These are phyloP conservation scores for Egretta garzetta DNA, from an alignment of 2,113 vertebrate species.

Conservation along the genomic window DNA sequence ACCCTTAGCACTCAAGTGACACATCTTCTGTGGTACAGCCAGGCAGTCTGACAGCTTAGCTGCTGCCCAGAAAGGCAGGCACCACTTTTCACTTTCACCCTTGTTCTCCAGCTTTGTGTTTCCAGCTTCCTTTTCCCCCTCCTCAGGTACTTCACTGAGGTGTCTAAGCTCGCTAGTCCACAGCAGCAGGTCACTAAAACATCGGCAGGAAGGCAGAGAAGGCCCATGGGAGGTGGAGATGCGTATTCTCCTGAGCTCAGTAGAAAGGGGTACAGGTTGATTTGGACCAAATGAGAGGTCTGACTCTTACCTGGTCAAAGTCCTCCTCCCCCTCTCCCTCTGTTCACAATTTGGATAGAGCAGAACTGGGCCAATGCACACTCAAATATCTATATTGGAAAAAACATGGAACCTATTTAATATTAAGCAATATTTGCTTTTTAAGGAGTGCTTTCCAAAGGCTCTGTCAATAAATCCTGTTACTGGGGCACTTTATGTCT, in stretches of 20 bases:
- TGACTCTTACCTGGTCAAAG: background rate
- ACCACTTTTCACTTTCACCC: background rate
- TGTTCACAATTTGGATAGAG: background rate
- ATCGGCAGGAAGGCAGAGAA: background rate
- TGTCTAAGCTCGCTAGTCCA: background rate
- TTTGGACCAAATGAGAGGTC: background rate
- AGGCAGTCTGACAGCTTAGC: background rate
- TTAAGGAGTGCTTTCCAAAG: background rate
- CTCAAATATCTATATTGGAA: background rate
- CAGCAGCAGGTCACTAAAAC: background rate
- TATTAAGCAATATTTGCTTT: constrained; percentile 6
- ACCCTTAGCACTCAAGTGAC: background rate
- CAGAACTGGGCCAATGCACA: background rate
- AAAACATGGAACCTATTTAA: background rate
- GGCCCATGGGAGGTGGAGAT: background rate
- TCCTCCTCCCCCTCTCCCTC: background rate
- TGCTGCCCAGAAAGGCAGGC: background rate
- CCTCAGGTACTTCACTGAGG: background rate
- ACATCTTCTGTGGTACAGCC: background rate
- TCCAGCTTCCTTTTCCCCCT: background rate
- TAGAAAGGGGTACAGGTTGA: background rate
- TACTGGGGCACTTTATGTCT: background rate
- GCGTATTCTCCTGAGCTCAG: background rate
- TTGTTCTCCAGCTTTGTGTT: background rate
- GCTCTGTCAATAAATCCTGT: constrained; percentile 15